Percentiles rank a stretch among this genome's conserved stretches.
These are phyloP conservation scores for Bombyx mandarina DNA, from an alignment of 1,140 invertebrate species.

Conservation along the genomic window DNA sequence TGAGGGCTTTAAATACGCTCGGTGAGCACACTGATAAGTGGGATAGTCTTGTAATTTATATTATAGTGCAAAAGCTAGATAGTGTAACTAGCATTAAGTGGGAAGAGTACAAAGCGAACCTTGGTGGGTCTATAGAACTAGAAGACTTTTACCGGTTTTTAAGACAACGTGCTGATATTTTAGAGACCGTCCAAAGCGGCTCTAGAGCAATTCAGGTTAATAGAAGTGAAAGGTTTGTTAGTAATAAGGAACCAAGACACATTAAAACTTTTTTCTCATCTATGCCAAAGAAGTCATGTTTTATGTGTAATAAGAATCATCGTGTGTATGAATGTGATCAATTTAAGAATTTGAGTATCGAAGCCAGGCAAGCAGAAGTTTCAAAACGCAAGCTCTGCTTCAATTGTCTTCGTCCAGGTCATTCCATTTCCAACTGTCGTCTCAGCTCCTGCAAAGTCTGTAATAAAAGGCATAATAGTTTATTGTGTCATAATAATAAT, in stretches of 20 bases:
- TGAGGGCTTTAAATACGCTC: slow-evolving; percentile 13
- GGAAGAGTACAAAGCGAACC: slow-evolving; percentile 18
- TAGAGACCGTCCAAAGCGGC: slow-evolving; percentile 13
- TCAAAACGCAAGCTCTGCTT: slow-evolving; percentile 7
- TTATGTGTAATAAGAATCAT: slow-evolving; percentile 11
- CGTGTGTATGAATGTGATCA: slow-evolving; percentile 5
- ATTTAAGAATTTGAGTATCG: slow-evolving; percentile 3
- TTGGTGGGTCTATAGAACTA: slow-evolving; percentile 6
- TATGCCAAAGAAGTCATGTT: slow-evolving; percentile 1
- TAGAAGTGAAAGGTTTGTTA: slow-evolving; percentile 2
- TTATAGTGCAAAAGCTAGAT: slow-evolving; percentile 22
- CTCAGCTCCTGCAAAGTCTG: slow-evolving; percentile 7
- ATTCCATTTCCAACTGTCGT: slow-evolving; percentile 1
- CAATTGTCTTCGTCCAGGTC: slow-evolving; percentile 9
- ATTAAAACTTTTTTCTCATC: slow-evolving; percentile 6
- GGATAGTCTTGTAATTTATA: slow-evolving; percentile 20
- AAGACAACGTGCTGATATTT: slow-evolving; percentile 14
- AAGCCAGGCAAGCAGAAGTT: slow-evolving; percentile 3
- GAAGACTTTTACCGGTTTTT: slow-evolving; percentile 14
- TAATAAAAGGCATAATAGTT: slow-evolving; percentile 5
- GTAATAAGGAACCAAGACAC: slow-evolving; percentile 5
- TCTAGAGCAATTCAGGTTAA: background rate
- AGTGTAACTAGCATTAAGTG: slow-evolving; percentile 27
- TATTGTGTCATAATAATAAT: slow-evolving; percentile 7
- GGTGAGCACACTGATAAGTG: slow-evolving; percentile 12